Base-by-base conservation (phyloP, 2,797 vertebrate genomes). In the Masticophis lateralis region DNA sequence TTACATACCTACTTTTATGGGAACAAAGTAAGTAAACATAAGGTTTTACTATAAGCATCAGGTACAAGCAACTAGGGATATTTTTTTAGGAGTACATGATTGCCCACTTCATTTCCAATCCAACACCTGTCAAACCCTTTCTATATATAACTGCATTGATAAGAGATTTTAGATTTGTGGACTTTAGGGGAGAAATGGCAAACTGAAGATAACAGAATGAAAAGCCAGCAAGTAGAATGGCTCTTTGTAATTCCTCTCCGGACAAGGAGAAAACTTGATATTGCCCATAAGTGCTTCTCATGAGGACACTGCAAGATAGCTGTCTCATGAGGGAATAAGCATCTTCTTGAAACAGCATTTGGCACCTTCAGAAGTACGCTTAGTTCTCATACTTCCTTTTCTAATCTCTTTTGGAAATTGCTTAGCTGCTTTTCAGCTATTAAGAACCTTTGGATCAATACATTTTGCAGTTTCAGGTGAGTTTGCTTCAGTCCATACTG, bases 131-230 rank as follows among this genome's bases (percentile, higher is more conserved):
- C 94, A 89, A 60, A 74, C n/a, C 86, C 90, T 95, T 95, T 95
- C 95, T 94, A 94, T 94, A 60, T 86, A 25, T 87, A 86, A 92
- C 96, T 95, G 95, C 95, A 95, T 95, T 61, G 1, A 95, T 96
- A 95, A 95, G 94, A 95, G 91, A 96, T 74, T 37, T 74, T 74
- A 74, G 14, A 16, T 74, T 74, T 74, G 69, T 74, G 16, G 16
- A 74, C 32, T 74, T 74, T 37, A 18, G 32, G 32, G 16, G 32
- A 74, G 32, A 37, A 74, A 74, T 74, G 69, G 69, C 14, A 37
- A 32, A 69, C n/a, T 69, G 66, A 69, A 69, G 66, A 69, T 69
- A n/a, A n/a, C 32, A 37, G 69, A 74, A 74, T 74, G 69, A 74
- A 74, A 37, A 74, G 32, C 32, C 7, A 3, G 16, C 16, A 37